Base-by-base conservation (phyloP, 2,113 vertebrate species). In the Nematolebias whitei region DNA sequence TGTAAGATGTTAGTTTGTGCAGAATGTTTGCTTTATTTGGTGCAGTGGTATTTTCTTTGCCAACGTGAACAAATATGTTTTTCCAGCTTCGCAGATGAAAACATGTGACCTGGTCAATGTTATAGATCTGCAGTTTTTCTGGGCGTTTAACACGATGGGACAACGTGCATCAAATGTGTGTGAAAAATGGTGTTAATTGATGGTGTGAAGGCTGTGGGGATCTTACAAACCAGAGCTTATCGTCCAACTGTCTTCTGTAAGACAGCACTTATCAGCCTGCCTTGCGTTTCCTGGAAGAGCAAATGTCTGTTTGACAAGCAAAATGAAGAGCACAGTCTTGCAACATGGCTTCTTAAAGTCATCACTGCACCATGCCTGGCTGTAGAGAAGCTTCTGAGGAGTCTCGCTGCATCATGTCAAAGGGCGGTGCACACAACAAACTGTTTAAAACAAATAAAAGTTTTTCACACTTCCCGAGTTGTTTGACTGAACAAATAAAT, bases 201-300 rank as follows among this genome's bases (percentile, higher is more conserved):
- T 35, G 5, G 32, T 6, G 18, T 18, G 15, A 58, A 41, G 32
- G 4, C 3, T 35, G n/a, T n/a, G 5, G 2, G 22, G 57, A 19
- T 26, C 35, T 40, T 56, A 26, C 29, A 54, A 22, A 22, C 18
- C 39, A 45, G 44, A 53, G n/a, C 14, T 76, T 68, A 80, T 82
- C 54, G 32, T 53, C 24, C 19, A 70, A 59, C 40, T 52, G 52
- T 69, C 48, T 63, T 61, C 20, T 74, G 7, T 43, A 43, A 76
- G 3, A 58, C 1, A 0, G 39, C 62, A 13, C 66, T 70, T 61
- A 78, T 78, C 70, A 12, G 48, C 2, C n/a, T 12, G 51, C 16
- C 45, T 44, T 57, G 26, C n/a, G 51, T 61, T 84, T 88, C 83
- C 80, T 84, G 57, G 47, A 43, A 62, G 16, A 61, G 54, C 18